Evolutionary conservation across 2,888 invertebrate genomes (phyloP), one percentile per base, ranked within the genome.

Genomic region (Exephanes ischioxanthus): DNA sequence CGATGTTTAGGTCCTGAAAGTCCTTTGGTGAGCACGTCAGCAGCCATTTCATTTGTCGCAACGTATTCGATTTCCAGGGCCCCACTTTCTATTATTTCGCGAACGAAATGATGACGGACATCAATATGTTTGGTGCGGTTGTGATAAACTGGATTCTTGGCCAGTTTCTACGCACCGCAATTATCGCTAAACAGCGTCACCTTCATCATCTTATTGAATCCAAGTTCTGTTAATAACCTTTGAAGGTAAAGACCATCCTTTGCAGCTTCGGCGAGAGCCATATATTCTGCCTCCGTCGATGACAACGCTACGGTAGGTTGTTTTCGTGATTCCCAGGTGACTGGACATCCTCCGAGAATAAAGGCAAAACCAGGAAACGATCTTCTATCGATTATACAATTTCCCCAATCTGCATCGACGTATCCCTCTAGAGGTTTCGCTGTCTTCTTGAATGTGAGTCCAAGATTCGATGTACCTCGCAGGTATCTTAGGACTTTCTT

Each of bases 401-500:
- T 61, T 7, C 7, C 33, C 75, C 75, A 75, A 48, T 75, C 75
- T 30, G 75, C 75, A 63, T 75, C 75, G 16, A 30, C 63, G 48
- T 48, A 75, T 48, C 48, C 48, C 30, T 26, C 6, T 14, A 63
- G 48, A 26, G 63, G 6, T 19, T n/a, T 63, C 51, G 7, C 61
- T 3, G 61, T 75, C 26, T 61, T 77, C 30, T 14, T 33, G 53
- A 63, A 83, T 22, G 4, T 48, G n/a, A 84, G 53, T 22, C 78
- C 78, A 41, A 80, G 3, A 63, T 83, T 45, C 33, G 48, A 55
- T 5, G 83, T 83, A 11, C 68, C 83, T 53, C 77, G 80, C 3
- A 86, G 37, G 33, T 86, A 83, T 55, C 80, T 30, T 6, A 85
- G 37, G n/a, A n/a, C n/a, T n/a, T n/a, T n/a, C n/a, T n/a, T n/a